Evolutionary conservation across 2,888 invertebrate species (phyloP).

Genomic region (Lysandra bellargus): DNA sequence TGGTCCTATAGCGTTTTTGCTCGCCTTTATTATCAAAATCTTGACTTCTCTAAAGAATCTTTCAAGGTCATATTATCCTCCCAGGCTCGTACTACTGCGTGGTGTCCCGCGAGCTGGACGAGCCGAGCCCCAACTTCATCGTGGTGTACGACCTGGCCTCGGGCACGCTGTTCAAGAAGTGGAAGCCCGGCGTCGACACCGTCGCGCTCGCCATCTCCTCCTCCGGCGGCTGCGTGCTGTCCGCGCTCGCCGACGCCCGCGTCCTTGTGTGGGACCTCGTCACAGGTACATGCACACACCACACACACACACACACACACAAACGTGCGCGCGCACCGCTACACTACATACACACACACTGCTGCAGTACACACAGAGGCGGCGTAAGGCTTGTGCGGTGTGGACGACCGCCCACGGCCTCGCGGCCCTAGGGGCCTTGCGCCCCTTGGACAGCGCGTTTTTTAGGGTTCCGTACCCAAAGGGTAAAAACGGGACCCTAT

Average conservation of each 20-base stretch:
- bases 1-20: too few species aligned
- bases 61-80: too few species aligned
- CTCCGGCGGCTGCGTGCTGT: slow-evolving; percentile 90
- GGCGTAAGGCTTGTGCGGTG: too few species aligned
- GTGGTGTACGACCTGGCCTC: slow-evolving; percentile 95
- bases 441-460: too few species aligned
- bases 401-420: too few species aligned
- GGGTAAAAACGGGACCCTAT: too few species aligned
- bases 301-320: background rate
- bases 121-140: slow-evolving; percentile 92
- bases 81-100: slow-evolving; percentile 86
- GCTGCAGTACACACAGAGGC: too few species aligned
- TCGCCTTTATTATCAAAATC: too few species aligned
- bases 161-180: slow-evolving; percentile 94
- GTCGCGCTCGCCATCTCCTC: slow-evolving; percentile 93
- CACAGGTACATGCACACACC: slow-evolving; percentile 77
- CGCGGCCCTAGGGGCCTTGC: too few species aligned
- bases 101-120: slow-evolving; percentile 78
- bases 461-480: too few species aligned
- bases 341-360: background rate
- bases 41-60: too few species aligned
- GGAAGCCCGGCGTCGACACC: slow-evolving; percentile 92
- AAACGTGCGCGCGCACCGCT: background rate
- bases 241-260: slow-evolving; percentile 89
- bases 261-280: slow-evolving; percentile 93